Conservation (phyloP, 2,888 invertebrate genomes). For the Drosophila paranaensis region DNA sequence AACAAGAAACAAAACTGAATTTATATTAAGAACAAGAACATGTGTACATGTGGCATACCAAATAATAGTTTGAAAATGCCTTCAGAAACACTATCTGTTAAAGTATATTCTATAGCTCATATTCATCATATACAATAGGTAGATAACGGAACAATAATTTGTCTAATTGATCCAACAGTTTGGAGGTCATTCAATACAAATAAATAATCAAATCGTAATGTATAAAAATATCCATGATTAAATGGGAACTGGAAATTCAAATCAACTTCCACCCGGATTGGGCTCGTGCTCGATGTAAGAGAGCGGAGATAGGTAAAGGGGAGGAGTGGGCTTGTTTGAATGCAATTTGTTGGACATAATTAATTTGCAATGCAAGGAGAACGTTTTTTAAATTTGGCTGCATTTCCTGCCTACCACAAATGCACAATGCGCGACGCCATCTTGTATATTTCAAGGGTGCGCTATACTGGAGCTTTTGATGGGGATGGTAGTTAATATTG, state of each 20-base stretch:
- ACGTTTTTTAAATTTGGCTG: background rate
- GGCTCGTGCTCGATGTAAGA: background rate
- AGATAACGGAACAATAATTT: too few relatives aligned
- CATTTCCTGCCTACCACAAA: background rate
- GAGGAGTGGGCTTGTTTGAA: background rate
- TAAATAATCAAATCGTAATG: background rate
- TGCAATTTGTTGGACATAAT: slow-evolving; percentile 7
- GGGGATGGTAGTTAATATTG: slow-evolving; percentile 1
- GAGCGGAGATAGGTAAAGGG: background rate
- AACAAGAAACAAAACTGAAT: too few relatives aligned
- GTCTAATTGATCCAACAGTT: too few relatives aligned
- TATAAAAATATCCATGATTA: background rate
- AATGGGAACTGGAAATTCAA: background rate
- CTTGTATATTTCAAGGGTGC: slow-evolving; percentile 6
- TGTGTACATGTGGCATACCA: too few relatives aligned
- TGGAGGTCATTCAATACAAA: too few relatives aligned
- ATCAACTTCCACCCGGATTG: background rate
- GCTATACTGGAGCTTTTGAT: background rate
- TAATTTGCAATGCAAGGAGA: slow-evolving; percentile 3
- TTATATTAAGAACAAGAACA: too few relatives aligned
- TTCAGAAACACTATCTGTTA: too few relatives aligned
- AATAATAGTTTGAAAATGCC: too few relatives aligned
- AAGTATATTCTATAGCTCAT: too few relatives aligned
- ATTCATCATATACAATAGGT: too few relatives aligned
- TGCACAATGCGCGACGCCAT: slow-evolving; percentile 2